phyloP scores from a whole-genome alignment of 1,140 invertebrate species.

The Platyura marginata region DNA sequence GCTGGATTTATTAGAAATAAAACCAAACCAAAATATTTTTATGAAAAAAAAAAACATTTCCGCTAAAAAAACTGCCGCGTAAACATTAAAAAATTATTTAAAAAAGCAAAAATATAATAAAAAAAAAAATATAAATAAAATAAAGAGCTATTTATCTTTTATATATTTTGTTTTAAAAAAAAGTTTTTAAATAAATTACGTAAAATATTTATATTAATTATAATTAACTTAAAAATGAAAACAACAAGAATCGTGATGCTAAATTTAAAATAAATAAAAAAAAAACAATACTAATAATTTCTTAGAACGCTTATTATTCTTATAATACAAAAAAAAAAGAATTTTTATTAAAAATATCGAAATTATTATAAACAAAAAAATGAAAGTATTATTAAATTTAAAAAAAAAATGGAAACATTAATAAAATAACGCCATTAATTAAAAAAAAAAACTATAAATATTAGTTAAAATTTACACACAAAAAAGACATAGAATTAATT shows the following conservation, averaged over 20 bases:
- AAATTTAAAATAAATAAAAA: not conserved
- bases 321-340: not conserved
- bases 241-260: not conserved
- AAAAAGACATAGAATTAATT: not conserved
- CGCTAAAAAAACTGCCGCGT: not conserved
- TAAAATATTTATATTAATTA: not conserved
- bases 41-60: slow-evolving; percentile 1
- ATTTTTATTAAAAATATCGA: not conserved
- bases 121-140: not conserved
- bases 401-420: not conserved
- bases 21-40: slow-evolving; percentile 1
- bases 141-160: not conserved
- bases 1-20: not conserved
- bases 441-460: not conserved
- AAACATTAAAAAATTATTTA: slow-evolving; percentile 1
- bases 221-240: not conserved
- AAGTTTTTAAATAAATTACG: not conserved
- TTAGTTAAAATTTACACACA: not conserved
- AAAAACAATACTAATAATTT: not conserved
- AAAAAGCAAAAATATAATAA: slow-evolving; percentile 1
- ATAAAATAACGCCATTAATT: too few species aligned
- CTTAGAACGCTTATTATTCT: not conserved
- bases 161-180: not conserved
- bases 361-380: not conserved
- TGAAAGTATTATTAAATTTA: not conserved